Base-by-base conservation (phyloP, 2,113 vertebrate species). In the Varanus salvator region DNA sequence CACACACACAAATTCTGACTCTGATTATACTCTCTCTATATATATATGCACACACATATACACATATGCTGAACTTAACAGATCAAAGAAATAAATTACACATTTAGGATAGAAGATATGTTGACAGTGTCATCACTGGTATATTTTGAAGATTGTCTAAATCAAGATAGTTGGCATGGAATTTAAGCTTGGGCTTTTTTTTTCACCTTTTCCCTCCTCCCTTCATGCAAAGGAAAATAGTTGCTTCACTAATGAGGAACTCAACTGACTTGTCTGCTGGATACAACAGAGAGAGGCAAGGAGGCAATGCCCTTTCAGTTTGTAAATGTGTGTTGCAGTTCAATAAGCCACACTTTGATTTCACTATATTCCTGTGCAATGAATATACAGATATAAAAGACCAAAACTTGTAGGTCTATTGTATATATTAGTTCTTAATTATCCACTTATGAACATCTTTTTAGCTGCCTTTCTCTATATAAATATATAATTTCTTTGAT, bases 231-330 rank as follows among this genome's bases (percentile, higher is more conserved):
- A 84, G 92, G 88, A 80, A 91, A 90, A 90, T 78, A 71, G 71
- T 95, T 80, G 74, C 89, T 96, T 92, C 83, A 66, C 94, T 92
- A 92, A 7, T 95, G 94, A 94, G 94, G 94, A 96, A 78, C 81
- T 34, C 78, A 89, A 52, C 87, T 82, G 88, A 84, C 68, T 91
- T 82, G 57, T 72, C 84, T 92, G 80, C 60, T 90, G 90, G 92
- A 88, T 92, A 86, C 91, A 92, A 86, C 2, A 1, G 78, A 91
- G 78, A 91, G 89, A 89, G 91, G 68, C 85, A 89, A 34, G 89
- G 76, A 90, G 80, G 90, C 87, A 92, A 11, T 48, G 77, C 60
- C 64, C 92, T 92, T 93, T 91, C 94, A 9, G 90, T 91, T 90
- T 91, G 50, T 85, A 91, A 93, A 93, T 94, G 48, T 88, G 4